Evolutionary conservation across 2,888 invertebrate species (phyloP), one percentile per base, ranked within the genome.

Genomic region (Philopedon plagiatum): DNA sequence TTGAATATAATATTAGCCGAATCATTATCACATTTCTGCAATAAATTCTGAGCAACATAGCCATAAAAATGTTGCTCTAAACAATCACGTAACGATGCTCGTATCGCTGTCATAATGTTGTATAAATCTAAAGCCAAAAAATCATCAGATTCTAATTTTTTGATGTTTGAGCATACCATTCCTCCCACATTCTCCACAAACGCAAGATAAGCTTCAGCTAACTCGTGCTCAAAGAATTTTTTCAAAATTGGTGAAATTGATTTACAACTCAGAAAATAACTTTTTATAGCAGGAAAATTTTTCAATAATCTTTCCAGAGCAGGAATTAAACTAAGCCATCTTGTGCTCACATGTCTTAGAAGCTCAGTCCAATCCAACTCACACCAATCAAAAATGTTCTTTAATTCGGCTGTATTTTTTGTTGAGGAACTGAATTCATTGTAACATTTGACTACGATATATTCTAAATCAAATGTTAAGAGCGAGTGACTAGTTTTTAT

Each of bases 311-410:
- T 5, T 51, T 51, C 51, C n/a, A 51, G 5, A 51, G 23, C 51
- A 5, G 51, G 51, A 51, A 51, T 51, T 51, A 51, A 51, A n/a
- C 51, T 51, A 11, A 51, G 11, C 51, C 51, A 51, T 51, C 51
- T 51, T 51, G 26, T 51, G 5, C 9, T 5, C 1, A 51, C 51
- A 11, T 5, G n/a, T n/a, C 51, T 51, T 51, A 51, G n/a, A 5
- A 51, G n/a, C n/a, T 51, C 51, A 2, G 21, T 11, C 51, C 51
- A 51, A 11, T 51, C 51, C n/a, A 11, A 5, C 11, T 51, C 51
- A n/a, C 51, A 51, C 9, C 5, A 51, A 1, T 11, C 51, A 11
- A 11, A 51, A 51, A 51, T 11, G 1, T 51, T n/a, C n/a, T 51
- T 51, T 11, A 51, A n/a, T 51, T 51, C 51, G 5, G 51, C 51